Evolutionary conservation across 2,888 invertebrate genomes (phyloP).

Genomic region (Cotesia congregata): DNA sequence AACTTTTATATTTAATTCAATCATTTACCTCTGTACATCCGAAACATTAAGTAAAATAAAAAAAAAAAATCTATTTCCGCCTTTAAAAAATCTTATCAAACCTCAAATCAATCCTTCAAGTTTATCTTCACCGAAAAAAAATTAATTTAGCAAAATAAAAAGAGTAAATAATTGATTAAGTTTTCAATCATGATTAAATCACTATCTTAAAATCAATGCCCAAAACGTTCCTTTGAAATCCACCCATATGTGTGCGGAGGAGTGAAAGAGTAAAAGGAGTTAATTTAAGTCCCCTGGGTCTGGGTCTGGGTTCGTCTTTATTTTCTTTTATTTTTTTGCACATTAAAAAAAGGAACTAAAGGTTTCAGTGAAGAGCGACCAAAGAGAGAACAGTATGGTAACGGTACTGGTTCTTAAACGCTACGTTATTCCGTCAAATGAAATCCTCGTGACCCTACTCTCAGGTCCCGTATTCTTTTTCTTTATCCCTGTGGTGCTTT

Average conservation of each 20-base stretch:
- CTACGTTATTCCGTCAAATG: slow-evolving; percentile 68
- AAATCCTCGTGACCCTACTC: slow-evolving; percentile 65
- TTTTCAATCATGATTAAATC: slow-evolving; percentile 1
- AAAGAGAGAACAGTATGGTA: slow-evolving; percentile 50
- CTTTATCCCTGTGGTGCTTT: slow-evolving; percentile 50
- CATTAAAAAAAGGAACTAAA: slow-evolving; percentile 12
- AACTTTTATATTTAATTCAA: no score
- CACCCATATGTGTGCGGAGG: not conserved
- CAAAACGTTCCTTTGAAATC: not conserved
- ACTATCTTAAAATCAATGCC: slow-evolving; percentile 1
- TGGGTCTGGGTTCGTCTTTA: not conserved
- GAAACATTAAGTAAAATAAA: no score
- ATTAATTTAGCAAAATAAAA: not conserved
- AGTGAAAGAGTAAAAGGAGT: not conserved
- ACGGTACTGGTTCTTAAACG: slow-evolving; percentile 69
- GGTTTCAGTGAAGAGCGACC: not conserved
- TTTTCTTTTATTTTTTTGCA: not conserved
- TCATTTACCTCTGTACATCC: no score
- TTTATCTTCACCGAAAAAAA: not conserved
- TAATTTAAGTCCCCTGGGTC: slow-evolving; percentile 1
- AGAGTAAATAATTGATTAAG: not conserved
- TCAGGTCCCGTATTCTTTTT: slow-evolving; percentile 52
- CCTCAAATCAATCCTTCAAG: no score
- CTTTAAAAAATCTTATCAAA: not conserved
- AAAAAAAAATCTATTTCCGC: not conserved